Base-by-base conservation (phyloP, 2,797 vertebrate species). In the Oreonectes daqikongensis region DNA sequence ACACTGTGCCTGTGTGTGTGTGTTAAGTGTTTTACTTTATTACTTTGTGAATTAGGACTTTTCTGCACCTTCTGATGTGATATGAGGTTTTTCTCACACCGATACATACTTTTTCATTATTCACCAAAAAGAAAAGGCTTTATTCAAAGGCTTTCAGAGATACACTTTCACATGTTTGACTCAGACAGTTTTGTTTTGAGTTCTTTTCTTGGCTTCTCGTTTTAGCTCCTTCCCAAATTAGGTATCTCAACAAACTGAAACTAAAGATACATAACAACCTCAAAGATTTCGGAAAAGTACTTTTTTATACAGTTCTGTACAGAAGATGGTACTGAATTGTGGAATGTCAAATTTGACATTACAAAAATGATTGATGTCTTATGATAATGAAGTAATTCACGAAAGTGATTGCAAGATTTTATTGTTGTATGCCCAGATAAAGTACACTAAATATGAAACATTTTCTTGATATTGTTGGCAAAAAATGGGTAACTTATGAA, bases 401-500 rank as follows among this genome's bases (percentile, higher is more conserved):
- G n/a, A n/a, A n/a, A n/a, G n/a, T n/a, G n/a, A n/a, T 30, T 60
- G 15, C 18, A 17, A 5, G 6, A 32, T 14, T 18, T 28, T 60
- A 60, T 18, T n/a, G 40, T 26, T n/a, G 11, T 50, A n/a, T 3
- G 26, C 7, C 1, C 12, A n/a, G n/a, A n/a, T n/a, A n/a, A n/a
- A n/a, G 26, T 73, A 15, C 38, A 40, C 61, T 65, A 53, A 53
- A 64, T 2, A 74, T 30, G 1, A 57, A 60, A 68, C 68, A 20
- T 38, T 35, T 11, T 48, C 32, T 7, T 32, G 32, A 32, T 7
- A 32, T 32, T 5, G 32, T 32, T 32, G 32, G 32, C 1, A 6
- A 32, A 38, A 76, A 76, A 68, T 35, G 50, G 32, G 32, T 32
- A 42, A 35, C 48, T 18, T 48, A 60, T 72, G 59, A 26, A 74